Percentiles rank a stretch among this genome's conserved stretches.
phyloP scores from a whole-genome alignment of 2,797 vertebrate genomes.

The Poecilia picta region DNA sequence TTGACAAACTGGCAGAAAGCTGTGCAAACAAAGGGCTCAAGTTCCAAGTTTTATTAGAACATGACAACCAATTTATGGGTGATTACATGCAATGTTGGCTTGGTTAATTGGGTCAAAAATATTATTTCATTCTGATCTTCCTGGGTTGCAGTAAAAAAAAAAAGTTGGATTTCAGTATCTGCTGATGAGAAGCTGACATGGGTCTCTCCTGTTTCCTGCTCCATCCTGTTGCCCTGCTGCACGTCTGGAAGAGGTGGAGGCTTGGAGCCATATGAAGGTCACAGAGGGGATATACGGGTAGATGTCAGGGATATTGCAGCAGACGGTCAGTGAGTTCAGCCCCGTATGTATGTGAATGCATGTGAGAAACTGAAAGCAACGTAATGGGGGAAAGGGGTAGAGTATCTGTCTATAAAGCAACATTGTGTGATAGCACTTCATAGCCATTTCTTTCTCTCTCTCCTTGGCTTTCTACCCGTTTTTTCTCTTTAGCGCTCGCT shows the following conservation, averaged over 20 bases:
- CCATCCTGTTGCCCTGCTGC: neutral
- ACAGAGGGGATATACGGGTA: slow-evolving; percentile 42
- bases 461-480: slow-evolving; percentile 14
- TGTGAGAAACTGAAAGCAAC: slow-evolving; percentile 27
- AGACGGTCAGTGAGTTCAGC: slow-evolving; percentile 49
- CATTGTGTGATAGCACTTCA: slow-evolving; percentile 30
- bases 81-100: neutral
- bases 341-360: slow-evolving; percentile 29
- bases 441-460: slow-evolving; percentile 23
- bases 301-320: slow-evolving; percentile 45
- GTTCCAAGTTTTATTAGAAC: neutral
- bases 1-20: neutral
- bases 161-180: slow-evolving; percentile 14
- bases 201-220: slow-evolving; percentile 17
- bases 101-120: neutral
- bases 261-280: slow-evolving; percentile 55
- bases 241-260: slow-evolving; percentile 1
- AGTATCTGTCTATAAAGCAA: slow-evolving; percentile 34
- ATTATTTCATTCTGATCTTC: neutral
- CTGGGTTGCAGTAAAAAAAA: neutral
- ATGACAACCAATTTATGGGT: neutral
- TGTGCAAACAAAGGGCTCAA: neutral
- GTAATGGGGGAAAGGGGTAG: neutral
- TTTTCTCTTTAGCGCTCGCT: slow-evolving; percentile 42
- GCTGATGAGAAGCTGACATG: slow-evolving; percentile 18